A percentile compares a stretch with the other conserved stretches of the same genome.
Evolutionary conservation across 2,797 vertebrate species (phyloP).

Genomic region (Peromyscus attwateri): DNA sequence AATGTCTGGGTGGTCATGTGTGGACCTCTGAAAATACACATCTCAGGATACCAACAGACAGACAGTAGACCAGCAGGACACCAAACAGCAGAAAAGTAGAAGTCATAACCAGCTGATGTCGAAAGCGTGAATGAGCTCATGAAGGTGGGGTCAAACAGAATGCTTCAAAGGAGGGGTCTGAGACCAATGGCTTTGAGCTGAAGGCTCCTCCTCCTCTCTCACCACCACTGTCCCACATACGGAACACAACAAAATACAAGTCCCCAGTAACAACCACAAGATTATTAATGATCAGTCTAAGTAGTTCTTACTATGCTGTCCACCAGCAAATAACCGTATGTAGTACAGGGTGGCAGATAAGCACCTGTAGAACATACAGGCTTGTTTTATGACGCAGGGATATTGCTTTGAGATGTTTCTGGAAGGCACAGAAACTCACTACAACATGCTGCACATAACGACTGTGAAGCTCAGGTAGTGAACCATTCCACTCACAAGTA

Average conservation of each 20-base stretch:
- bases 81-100: background rate
- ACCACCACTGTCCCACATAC: slow-evolving; percentile 93
- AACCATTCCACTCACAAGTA: background rate
- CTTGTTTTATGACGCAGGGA: background rate
- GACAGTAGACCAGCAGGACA: background rate
- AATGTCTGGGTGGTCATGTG: background rate
- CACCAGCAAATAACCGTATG: background rate
- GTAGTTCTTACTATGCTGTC: background rate
- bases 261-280: slow-evolving; percentile 93
- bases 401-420: background rate
- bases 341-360: background rate
- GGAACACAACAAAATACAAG: slow-evolving; percentile 92
- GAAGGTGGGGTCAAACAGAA: background rate
- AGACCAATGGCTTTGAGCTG: background rate
- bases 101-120: background rate
- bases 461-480: background rate
- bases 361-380: background rate
- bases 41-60: background rate
- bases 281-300: slow-evolving; percentile 9
- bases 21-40: background rate
- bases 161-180: slow-evolving; percentile 3
- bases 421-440: slow-evolving; percentile 19
- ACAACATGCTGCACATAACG: background rate
- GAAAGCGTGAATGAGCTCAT: background rate
- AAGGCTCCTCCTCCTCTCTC: slow-evolving; percentile 94